Conservation (phyloP, 2,797 vertebrate genomes). For the Chelonia mydas region DNA sequence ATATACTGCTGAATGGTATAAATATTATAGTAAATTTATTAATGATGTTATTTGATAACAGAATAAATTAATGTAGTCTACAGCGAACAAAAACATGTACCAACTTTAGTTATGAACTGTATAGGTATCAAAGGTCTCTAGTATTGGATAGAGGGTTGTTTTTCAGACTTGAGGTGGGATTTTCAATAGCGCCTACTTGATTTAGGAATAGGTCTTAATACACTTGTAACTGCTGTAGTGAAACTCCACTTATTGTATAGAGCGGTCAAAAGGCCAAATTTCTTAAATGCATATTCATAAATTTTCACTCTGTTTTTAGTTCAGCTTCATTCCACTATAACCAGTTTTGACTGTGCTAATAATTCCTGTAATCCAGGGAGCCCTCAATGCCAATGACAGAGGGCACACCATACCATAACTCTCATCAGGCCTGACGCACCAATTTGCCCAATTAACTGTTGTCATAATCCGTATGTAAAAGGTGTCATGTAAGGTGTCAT, state of each 20-base stretch:
- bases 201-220: neutral
- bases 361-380: neutral
- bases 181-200: neutral
- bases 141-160: neutral
- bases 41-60: neutral
- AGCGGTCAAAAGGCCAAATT: neutral
- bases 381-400: neutral
- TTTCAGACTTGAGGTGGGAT: neutral
- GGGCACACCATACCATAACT: neutral
- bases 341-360: neutral
- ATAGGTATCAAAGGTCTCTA: neutral
- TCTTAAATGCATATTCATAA: neutral
- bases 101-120: neutral
- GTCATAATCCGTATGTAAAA: neutral
- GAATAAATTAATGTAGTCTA: neutral
- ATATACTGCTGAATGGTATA: neutral
- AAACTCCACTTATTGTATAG: neutral
- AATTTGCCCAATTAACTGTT: neutral
- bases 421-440: neutral
- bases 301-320: neutral
- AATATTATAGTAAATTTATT: neutral
- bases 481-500: neutral
- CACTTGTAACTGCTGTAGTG: neutral
- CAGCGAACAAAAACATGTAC: neutral
- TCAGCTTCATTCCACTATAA: neutral